A percentile compares a stretch with the other conserved stretches of the same genome.
Evolutionary conservation across 1,140 invertebrate species (phyloP).

Genomic region (Melanaphis sacchari): DNA sequence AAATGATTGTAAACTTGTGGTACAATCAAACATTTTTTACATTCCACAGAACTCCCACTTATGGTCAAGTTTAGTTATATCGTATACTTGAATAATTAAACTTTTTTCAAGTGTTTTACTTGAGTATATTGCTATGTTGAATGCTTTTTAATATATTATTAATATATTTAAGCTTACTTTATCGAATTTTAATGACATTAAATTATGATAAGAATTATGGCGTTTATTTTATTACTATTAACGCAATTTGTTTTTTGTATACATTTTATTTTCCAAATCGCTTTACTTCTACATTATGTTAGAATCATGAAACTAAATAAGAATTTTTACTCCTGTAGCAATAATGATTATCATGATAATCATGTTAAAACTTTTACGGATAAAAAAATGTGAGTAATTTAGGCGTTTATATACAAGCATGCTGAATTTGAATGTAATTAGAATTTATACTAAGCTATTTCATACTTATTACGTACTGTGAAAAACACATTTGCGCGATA

Average conservation of each 20-base stretch:
- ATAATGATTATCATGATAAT: not conserved
- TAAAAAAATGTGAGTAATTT: not conserved
- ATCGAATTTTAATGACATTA: too few relatives aligned
- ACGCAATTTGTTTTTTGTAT: not conserved
- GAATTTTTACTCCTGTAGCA: not conserved
- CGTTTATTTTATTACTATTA: too few relatives aligned
- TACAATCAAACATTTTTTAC: not conserved
- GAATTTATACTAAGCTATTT: not conserved
- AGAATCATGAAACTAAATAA: rapidly evolving
- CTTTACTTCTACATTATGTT: not conserved
- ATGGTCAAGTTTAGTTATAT: not conserved
- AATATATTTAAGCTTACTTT: not conserved
- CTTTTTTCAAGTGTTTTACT: not conserved
- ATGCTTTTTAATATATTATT: not conserved
- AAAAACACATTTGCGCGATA: not conserved
- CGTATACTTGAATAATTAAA: not conserved
- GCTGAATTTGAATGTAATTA: not conserved
- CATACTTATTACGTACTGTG: not conserved
- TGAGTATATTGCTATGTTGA: too few relatives aligned
- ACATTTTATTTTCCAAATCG: not conserved
- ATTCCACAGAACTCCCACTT: not conserved
- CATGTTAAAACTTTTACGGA: not conserved
- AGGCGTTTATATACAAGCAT: not conserved
- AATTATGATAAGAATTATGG: too few relatives aligned
- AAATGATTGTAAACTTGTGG: not conserved